A percentile compares a stretch with the other conserved stretches of the same genome.
Evolutionary conservation across 2,113 vertebrate species (phyloP).

Genomic region (Ailuropoda melanoleuca): DNA sequence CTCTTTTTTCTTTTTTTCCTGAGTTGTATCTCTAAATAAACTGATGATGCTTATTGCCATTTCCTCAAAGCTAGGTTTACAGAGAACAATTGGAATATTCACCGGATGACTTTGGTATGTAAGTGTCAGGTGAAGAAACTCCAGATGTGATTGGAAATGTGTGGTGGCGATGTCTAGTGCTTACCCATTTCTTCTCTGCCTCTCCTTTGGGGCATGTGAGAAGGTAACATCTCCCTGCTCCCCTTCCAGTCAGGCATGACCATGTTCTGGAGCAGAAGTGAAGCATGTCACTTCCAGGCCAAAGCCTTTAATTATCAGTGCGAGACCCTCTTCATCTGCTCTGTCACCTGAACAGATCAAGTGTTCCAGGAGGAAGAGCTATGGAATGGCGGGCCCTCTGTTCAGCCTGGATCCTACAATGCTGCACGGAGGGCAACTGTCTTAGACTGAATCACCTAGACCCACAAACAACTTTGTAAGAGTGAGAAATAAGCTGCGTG

Average conservation of each 20-base stretch:
- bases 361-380: neutral
- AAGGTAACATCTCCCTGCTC: no score
- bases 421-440: neutral
- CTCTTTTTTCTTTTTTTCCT: neutral
- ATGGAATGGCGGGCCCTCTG: neutral
- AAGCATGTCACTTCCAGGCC: neutral
- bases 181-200: neutral
- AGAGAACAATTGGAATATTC: neutral
- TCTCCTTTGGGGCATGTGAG: neutral
- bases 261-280: neutral
- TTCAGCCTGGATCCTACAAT: neutral
- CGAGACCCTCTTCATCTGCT: neutral
- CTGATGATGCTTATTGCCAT: neutral
- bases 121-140: neutral
- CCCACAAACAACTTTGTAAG: neutral
- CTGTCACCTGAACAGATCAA: neutral
- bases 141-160: neutral
- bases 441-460: neutral
- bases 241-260: neutral
- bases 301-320: neutral
- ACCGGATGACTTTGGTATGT: neutral
- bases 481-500: neutral
- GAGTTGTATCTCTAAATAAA: neutral
- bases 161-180: neutral
- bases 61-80: neutral